Evolutionary conservation across 2,113 vertebrate species (phyloP), one percentile per base, ranked within the genome.

Genomic region (Zapus hudsonius): DNA sequence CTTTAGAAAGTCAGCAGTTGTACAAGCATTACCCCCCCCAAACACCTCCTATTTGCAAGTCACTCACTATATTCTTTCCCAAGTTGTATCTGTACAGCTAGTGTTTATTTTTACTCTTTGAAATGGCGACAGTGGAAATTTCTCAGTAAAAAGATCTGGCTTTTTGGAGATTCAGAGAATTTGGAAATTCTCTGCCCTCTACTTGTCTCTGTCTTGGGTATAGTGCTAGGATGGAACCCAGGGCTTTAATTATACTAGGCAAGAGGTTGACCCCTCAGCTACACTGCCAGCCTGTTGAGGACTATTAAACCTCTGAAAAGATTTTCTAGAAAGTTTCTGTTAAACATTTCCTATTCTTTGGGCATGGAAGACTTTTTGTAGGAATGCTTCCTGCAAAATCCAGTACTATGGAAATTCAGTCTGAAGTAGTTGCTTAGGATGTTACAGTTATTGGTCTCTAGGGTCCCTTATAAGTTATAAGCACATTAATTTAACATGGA

Each of bases 81-180:
- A 66, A 31, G 20, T 89, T 40, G 33, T 94, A 57, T 88, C 20
- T 55, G 5, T 79, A 6, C 44, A 74, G 7, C 8, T 59, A 25
- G 1, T 76, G n/a, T 57, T 88, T 52, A 10, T 52, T 52, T 52
- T 8, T 13, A 52, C 52, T 52, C 52, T 15, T 52, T 52, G 52
- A 52, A 86, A 79, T 96, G 52, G 44, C 47, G 12, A 47, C 82
- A 78, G 47, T 96, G 55, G 47, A 90, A 88, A 55, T 81, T 72
- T 73, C 33, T 84, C 19, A 86, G 44, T n/a, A 59, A 74, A 73
- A 90, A 78, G 36, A 80, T 86, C 15, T 74, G 7, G 8, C 5
- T 47, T 87, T 90, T 73, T 63, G 40, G 73, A 81, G 36, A 87
- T 78, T 89, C 7, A 64, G 16, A 93, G 72, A 23, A 82, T 1